A percentile compares a stretch with the other conserved stretches of the same genome.
phyloP scores from a whole-genome alignment of 2,888 invertebrate species.

The Trachelus stipa region DNA sequence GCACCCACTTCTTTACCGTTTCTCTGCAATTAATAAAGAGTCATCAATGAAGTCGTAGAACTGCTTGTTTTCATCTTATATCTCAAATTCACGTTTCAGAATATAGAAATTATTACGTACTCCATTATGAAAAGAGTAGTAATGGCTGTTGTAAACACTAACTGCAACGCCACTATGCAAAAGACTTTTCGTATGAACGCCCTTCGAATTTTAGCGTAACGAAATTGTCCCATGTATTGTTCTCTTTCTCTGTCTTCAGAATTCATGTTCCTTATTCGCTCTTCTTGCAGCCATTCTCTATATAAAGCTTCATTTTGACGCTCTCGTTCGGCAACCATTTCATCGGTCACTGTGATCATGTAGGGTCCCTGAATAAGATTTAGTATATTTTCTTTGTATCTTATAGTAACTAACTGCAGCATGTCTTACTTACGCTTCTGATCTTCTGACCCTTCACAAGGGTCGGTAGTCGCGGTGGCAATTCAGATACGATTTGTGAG shows the following conservation, averaged over 20 bases:
- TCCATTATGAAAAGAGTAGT: conserved; percentile 66
- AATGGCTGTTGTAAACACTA: conserved; percentile 68
- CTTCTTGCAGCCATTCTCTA: conserved; percentile 49
- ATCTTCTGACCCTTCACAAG: conserved; percentile 49
- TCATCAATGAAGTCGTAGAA: background rate
- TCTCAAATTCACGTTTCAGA: background rate
- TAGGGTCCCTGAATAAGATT: conserved; percentile 51
- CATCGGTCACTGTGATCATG: conserved; percentile 50
- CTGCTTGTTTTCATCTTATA: no score
- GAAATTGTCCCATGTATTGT: conserved; percentile 50
- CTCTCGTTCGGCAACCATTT: conserved; percentile 53
- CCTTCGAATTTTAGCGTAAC: conserved; percentile 47
- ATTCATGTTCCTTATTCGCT: conserved; percentile 26
- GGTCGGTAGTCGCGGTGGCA: conserved; percentile 50
- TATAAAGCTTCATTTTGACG: conserved; percentile 52
- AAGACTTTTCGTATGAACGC: conserved; percentile 70
- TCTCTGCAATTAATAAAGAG: background rate
- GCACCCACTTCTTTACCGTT: background rate
- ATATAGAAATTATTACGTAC: conserved; percentile 38
- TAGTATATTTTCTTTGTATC: conserved; percentile 3
- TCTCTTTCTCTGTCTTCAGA: conserved; percentile 28
- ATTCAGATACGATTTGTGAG: conserved; percentile 24
- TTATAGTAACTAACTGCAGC: background rate
- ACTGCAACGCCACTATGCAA: conserved; percentile 69
- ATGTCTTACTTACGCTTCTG: conserved; percentile 39